Evolutionary conservation across 2,113 vertebrate genomes (phyloP).

Genomic region (Chaetura pelagica): DNA sequence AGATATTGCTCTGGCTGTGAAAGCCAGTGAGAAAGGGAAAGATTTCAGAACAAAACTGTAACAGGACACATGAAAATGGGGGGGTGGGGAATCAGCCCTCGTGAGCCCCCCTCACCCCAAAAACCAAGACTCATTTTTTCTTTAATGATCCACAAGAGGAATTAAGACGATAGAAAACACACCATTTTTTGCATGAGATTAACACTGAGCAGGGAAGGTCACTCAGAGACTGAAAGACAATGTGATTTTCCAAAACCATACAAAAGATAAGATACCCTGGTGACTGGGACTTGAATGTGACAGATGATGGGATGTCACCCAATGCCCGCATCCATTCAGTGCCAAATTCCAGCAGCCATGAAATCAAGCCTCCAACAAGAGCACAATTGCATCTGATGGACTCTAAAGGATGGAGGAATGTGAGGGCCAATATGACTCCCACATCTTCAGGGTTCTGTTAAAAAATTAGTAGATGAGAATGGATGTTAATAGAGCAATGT

Average conservation of each 20-base stretch:
- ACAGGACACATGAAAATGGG: neutral
- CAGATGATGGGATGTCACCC: neutral
- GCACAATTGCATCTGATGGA: neutral
- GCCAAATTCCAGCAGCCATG: neutral
- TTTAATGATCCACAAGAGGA: neutral
- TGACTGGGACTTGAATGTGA: neutral
- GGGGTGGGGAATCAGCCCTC: neutral
- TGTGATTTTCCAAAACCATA: neutral
- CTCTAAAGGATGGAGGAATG: neutral
- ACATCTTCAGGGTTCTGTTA: neutral
- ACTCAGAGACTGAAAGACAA: neutral
- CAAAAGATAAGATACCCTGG: neutral
- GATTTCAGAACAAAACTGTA: neutral
- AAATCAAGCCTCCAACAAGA: neutral
- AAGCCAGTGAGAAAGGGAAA: neutral
- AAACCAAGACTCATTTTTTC: neutral
- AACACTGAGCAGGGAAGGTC: neutral
- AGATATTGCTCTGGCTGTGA: neutral
- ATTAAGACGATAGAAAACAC: neutral
- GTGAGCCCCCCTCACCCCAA: neutral
- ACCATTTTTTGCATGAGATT: neutral
- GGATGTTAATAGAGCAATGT: neutral
- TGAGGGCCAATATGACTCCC: neutral
- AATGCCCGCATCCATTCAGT: neutral
- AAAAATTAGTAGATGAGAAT: neutral